These are phyloP conservation scores for Nycticorax nycticorax DNA, from an alignment of 2,113 vertebrate genomes.

Conservation along the genomic window DNA sequence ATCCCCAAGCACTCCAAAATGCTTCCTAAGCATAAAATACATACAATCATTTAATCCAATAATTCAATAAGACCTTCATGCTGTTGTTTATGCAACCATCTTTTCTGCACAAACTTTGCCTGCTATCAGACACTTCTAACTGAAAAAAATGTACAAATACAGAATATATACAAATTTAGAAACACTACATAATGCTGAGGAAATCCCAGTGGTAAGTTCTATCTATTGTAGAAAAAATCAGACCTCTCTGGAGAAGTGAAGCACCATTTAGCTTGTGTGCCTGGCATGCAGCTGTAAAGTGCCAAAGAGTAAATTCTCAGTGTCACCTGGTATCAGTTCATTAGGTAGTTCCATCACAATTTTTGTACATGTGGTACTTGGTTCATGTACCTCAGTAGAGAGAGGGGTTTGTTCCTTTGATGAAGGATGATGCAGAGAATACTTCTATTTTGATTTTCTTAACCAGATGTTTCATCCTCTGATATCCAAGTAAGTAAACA, in stretches of 20 bases:
- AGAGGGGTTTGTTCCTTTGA: background rate
- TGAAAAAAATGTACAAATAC: background rate
- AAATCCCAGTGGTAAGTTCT: background rate
- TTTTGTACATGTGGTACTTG: background rate
- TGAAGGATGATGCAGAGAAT: background rate
- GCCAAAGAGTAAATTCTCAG: background rate
- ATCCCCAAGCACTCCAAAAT: background rate
- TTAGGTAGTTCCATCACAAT: background rate
- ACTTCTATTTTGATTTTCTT: background rate
- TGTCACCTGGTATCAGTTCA: background rate
- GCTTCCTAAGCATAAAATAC: background rate
- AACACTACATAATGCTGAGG: background rate
- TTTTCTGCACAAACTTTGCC: background rate
- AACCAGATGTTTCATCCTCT: background rate
- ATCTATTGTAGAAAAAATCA: background rate
- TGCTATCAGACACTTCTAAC: background rate
- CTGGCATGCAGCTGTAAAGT: background rate
- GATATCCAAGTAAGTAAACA: background rate
- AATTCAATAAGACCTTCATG: background rate
- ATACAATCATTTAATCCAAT: background rate
- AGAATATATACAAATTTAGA: background rate
- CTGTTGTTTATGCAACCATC: background rate
- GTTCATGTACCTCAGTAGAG: background rate
- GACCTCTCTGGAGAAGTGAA: background rate
- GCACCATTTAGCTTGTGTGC: background rate